Evolutionary conservation across 2,797 vertebrate species (phyloP).

Genomic region (Argyrosomus regius): DNA sequence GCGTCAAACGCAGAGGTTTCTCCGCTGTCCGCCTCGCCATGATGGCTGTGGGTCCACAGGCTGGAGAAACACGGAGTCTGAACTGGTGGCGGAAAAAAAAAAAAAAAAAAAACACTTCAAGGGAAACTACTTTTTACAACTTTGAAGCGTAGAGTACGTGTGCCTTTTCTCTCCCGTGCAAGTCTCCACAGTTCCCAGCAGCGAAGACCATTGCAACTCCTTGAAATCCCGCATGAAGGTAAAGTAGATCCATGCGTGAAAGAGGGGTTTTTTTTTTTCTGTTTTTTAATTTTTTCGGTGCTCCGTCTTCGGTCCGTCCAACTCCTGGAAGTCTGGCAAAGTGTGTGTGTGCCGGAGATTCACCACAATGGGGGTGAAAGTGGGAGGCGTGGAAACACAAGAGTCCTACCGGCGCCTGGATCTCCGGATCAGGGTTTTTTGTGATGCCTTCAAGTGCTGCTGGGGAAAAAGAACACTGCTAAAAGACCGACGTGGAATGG

Average conservation of each 20-base stretch:
- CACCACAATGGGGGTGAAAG: conserved; percentile 87
- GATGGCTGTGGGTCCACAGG: conserved; percentile 67
- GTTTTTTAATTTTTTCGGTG: conserved; percentile 4
- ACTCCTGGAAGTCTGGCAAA: conserved; percentile 79
- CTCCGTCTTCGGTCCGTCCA: conserved; percentile 56
- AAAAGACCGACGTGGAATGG: neutral
- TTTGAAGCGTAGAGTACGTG: conserved; percentile 68
- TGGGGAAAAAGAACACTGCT: neutral
- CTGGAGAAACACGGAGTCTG: conserved; percentile 63
- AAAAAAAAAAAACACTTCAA: conserved; percentile 72
- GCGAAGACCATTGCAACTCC: conserved; percentile 61
- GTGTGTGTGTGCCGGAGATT: conserved; percentile 81
- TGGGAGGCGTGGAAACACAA: conserved; percentile 79
- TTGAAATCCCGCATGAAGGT: conserved; percentile 37
- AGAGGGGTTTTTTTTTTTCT: neutral
- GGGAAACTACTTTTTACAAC: conserved; percentile 84
- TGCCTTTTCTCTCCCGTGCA: conserved; percentile 50
- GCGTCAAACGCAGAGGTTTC: conserved; percentile 62
- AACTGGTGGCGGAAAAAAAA: conserved; percentile 40
- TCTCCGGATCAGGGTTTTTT: conserved; percentile 78
- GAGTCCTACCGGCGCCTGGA: conserved; percentile 80
- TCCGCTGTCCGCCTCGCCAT: conserved; percentile 85
- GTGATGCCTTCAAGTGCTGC: conserved; percentile 49
- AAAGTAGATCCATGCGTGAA: conserved; percentile 60
- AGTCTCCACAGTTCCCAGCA: conserved; percentile 42